Evolutionary conservation across 1,140 invertebrate species (phyloP), one percentile per base, ranked within the genome.

Genomic region (Pseudomyrmex sp.): DNA sequence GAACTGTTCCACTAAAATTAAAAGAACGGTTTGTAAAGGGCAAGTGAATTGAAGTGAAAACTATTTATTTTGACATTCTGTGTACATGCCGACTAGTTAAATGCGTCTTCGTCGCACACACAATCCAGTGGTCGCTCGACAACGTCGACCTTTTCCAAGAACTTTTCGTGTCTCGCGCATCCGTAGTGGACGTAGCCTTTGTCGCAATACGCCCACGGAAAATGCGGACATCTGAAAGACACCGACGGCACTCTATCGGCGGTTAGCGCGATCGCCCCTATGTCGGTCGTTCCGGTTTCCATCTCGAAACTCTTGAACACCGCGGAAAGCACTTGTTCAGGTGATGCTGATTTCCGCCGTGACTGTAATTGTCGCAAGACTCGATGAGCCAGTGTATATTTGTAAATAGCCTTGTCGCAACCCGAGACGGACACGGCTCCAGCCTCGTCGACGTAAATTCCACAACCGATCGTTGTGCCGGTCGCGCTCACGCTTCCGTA

Each of bases 121-220:
- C 90, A 91, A 13, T 91, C 84, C 8, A 83, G 20, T 8, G 89
- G 83, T 44, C 84, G 84, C 12, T 91, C 88, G 2, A 90, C 62
- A 12, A 86, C 52, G 10, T 44, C 20, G 18, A 89, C 61, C 46
- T 91, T 85, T 18, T 90, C 85, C n/a, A 59, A 72, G 9, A 80
- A 88, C 2, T 75, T 84, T 26, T 91, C 83, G 1, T 88, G 85
- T 52, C 68, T 86, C 10, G 12, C 10, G n/a, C 46, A 82, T 20
- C 90, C 90, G 10, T 88, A 91, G 73, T 88, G 85, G 2, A 91
- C 61, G 4, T 73, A 74, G 18, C 87, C 87, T 1, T 82, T 85
- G 8, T 54, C 50, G n/a, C 90, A 91, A 10, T 65, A 89, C 0
- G 89, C 90, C 89, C 90, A 92, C 0, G 90, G 90, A 56, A 92